Conservation (phyloP, 2,888 invertebrate species). For the Drosophila austrosaltans region DNA sequence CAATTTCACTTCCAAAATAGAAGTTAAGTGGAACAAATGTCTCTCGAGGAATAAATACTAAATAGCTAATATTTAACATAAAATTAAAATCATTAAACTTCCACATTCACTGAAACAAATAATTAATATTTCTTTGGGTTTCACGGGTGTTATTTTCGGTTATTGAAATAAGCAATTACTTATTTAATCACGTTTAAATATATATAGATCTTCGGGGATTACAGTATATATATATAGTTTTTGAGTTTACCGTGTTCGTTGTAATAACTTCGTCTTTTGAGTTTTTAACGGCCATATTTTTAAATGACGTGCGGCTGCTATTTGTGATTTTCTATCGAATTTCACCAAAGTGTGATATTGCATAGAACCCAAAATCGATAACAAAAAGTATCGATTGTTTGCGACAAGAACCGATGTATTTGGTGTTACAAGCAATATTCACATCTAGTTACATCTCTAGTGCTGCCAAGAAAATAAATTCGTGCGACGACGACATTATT, state of each 20-base stretch:
- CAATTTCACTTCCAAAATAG: constrained; percentile 61
- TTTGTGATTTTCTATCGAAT: no score
- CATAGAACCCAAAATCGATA: not conserved
- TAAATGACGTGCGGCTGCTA: no score
- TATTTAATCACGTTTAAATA: no score
- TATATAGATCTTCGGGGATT: no score
- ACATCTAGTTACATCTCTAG: not conserved
- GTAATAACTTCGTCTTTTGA: no score
- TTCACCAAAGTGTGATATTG: no score
- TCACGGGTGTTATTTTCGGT: not conserved
- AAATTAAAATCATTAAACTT: constrained; percentile 65
- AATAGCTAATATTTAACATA: constrained; percentile 33
- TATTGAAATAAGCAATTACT: no score
- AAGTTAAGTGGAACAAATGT: constrained; percentile 40
- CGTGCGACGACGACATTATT: constrained; percentile 7
- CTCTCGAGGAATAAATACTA: constrained; percentile 23
- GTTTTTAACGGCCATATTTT: no score
- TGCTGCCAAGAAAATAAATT: not conserved
- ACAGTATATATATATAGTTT: no score
- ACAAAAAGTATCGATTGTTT: not conserved
- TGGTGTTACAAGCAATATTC: not conserved
- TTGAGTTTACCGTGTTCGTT: no score
- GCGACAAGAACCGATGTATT: not conserved
- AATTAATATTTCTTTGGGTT: not conserved
- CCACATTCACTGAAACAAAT: constrained; percentile 57